phyloP scores from a whole-genome alignment of 2,888 invertebrate genomes.

The Sphinx pinastri region DNA sequence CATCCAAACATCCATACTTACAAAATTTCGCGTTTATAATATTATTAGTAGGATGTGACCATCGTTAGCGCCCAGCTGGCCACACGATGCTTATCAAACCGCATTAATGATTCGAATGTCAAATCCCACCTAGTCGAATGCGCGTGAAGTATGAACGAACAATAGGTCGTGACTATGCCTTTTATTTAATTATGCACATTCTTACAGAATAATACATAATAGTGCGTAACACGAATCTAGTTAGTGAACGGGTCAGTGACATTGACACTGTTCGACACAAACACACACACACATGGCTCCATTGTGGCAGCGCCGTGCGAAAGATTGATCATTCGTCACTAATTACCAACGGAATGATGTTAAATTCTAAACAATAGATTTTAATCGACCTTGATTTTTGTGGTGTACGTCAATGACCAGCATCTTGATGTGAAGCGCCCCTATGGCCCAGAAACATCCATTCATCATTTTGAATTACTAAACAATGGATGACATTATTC shows the following conservation, averaged over 20 bases:
- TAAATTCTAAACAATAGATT: constrained; percentile 18
- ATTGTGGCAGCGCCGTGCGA: constrained; percentile 21
- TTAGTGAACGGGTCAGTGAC: constrained; percentile 47
- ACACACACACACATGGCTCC: constrained; percentile 11
- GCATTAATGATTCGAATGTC: background rate
- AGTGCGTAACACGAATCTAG: constrained; percentile 31
- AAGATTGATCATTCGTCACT: constrained; percentile 23
- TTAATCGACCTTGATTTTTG: background rate
- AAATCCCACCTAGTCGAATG: background rate
- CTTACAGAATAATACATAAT: constrained; percentile 32
- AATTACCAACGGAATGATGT: constrained; percentile 16
- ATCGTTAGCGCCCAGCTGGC: too few species aligned
- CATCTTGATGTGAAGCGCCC: too few species aligned
- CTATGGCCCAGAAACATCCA: too few species aligned
- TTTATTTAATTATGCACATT: constrained; percentile 27
- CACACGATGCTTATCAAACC: background rate
- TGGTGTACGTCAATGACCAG: too few species aligned
- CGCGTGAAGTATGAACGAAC: constrained; percentile 15
- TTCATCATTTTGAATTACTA: too few species aligned
- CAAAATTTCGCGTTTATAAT: too few species aligned
- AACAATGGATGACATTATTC: too few species aligned
- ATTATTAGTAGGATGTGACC: too few species aligned
- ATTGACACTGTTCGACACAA: constrained; percentile 50
- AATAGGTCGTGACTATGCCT: constrained; percentile 31
- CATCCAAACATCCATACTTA: too few species aligned